These are phyloP conservation scores for Liposcelis brunnea DNA, from an alignment of 2,888 invertebrate genomes.

Conservation along the genomic window DNA sequence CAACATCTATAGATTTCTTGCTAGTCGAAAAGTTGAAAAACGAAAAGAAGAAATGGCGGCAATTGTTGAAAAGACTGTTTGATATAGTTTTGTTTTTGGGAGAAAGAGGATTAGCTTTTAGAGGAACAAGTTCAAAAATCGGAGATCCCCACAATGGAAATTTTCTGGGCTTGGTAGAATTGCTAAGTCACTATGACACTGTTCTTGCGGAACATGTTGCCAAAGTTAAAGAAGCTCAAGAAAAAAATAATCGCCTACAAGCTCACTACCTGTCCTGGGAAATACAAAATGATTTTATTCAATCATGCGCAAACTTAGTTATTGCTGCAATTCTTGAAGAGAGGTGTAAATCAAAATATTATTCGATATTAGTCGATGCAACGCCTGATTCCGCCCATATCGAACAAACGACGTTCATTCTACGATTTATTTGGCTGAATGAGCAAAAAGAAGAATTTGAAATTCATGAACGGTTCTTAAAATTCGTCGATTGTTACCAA, in stretches of 20 bases:
- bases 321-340: slow-evolving; percentile 12
- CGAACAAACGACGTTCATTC: slow-evolving; percentile 14
- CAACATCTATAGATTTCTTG: too few relatives aligned
- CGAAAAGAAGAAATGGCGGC: slow-evolving; percentile 10
- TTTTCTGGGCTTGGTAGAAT: slow-evolving; percentile 13
- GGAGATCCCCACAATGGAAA: slow-evolving; percentile 13
- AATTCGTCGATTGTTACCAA: slow-evolving; percentile 9
- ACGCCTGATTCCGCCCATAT: slow-evolving; percentile 15
- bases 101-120: slow-evolving; percentile 14
- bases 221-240: slow-evolving; percentile 10
- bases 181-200: slow-evolving; percentile 15
- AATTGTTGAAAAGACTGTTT: slow-evolving; percentile 9
- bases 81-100: slow-evolving; percentile 12
- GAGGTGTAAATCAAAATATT: slow-evolving; percentile 13
- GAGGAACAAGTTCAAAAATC: slow-evolving; percentile 11
- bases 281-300: slow-evolving; percentile 16
- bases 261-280: not conserved
- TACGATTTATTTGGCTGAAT: slow-evolving; percentile 9
- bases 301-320: slow-evolving; percentile 9
- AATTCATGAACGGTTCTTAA: slow-evolving; percentile 11
- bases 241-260: slow-evolving; percentile 6
- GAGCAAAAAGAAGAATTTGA: slow-evolving; percentile 6
- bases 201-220: slow-evolving; percentile 14
- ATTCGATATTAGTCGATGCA: slow-evolving; percentile 14
- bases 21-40: too few relatives aligned